A percentile compares a stretch with the other conserved stretches of the same genome.
Conservation (phyloP, 2,888 invertebrate genomes). For the Spatulosminthurus flaviceps region DNA sequence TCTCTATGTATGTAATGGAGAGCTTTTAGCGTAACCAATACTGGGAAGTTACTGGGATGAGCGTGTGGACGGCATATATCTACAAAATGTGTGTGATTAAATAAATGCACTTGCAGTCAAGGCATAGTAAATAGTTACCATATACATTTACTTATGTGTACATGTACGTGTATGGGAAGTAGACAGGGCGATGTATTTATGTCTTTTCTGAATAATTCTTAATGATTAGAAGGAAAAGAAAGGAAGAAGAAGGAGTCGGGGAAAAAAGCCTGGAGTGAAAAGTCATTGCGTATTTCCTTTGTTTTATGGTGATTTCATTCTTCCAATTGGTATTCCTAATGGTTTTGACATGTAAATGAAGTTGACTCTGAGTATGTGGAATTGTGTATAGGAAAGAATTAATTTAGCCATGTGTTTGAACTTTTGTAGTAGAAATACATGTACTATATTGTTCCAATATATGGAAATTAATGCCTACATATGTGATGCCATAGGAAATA, state of each 20-base stretch:
- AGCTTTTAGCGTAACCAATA: too few relatives aligned
- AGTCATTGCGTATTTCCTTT: conserved; percentile 18
- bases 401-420: not conserved
- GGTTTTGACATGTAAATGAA: conserved; percentile 35
- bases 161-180: too few relatives aligned
- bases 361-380: not conserved
- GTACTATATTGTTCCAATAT: not conserved
- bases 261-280: conserved; percentile 13
- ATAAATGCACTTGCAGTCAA: too few relatives aligned
- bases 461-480: not conserved
- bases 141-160: too few relatives aligned
- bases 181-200: conserved; percentile 7
- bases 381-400: conserved; percentile 22
- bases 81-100: too few relatives aligned
- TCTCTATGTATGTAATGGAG: too few relatives aligned
- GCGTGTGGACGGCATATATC: too few relatives aligned
- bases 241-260: too few relatives aligned
- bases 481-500: too few relatives aligned
- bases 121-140: too few relatives aligned
- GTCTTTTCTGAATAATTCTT: not conserved
- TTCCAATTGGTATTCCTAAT: conserved; percentile 18
- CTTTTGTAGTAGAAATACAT: not conserved
- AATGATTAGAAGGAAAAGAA: not conserved
- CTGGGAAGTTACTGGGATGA: too few relatives aligned
- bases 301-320: conserved; percentile 14